Evolutionary conservation across 64 coral and sea anemone genomes (phyloP).

Genomic region (Montipora capricornis): DNA sequence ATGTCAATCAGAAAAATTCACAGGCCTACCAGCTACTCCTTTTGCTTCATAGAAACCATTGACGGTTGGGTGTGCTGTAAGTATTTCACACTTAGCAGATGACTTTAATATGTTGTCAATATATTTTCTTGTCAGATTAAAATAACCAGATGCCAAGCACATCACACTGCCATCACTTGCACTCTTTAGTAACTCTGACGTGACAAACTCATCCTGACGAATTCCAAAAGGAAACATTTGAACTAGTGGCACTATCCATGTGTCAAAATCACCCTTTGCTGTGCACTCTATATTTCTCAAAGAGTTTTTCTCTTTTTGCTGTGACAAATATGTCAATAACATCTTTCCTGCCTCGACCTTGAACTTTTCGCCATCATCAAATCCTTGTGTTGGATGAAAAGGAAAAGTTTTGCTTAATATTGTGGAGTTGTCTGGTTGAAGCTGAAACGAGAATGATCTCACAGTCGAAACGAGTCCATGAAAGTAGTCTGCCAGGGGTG

Average conservation of each 20-base stretch:
- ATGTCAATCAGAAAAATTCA: neutral
- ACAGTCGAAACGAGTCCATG: slow-evolving; percentile 94
- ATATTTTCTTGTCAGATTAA: slow-evolving; percentile 89
- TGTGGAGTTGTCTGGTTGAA: slow-evolving; percentile 76
- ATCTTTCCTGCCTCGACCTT: slow-evolving; percentile 58
- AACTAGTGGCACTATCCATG: slow-evolving; percentile 85
- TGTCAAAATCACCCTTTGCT: slow-evolving; percentile 21
- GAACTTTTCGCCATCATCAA: slow-evolving; percentile 57
- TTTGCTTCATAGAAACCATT: slow-evolving; percentile 98
- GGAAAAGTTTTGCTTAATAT: slow-evolving; percentile 53
- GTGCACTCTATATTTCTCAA: neutral
- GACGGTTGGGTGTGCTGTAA: slow-evolving; percentile 90
- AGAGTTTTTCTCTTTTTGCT: slow-evolving; percentile 9
- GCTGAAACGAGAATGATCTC: slow-evolving; percentile 75
- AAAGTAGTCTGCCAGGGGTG: slow-evolving; percentile 90
- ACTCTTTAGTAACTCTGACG: slow-evolving; percentile 76
- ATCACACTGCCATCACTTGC: slow-evolving; percentile 50
- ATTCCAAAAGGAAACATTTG: slow-evolving; percentile 95
- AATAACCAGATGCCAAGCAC: slow-evolving; percentile 94
- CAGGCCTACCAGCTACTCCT: slow-evolving; percentile 68
- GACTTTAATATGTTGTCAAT: slow-evolving; percentile 82
- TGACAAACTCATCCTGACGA: slow-evolving; percentile 89
- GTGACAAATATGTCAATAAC: slow-evolving; percentile 39
- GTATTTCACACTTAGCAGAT: slow-evolving; percentile 75
- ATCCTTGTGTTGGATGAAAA: slow-evolving; percentile 74